phyloP scores from a whole-genome alignment of 2,113 vertebrate genomes.

The Plectropomus leopardus region DNA sequence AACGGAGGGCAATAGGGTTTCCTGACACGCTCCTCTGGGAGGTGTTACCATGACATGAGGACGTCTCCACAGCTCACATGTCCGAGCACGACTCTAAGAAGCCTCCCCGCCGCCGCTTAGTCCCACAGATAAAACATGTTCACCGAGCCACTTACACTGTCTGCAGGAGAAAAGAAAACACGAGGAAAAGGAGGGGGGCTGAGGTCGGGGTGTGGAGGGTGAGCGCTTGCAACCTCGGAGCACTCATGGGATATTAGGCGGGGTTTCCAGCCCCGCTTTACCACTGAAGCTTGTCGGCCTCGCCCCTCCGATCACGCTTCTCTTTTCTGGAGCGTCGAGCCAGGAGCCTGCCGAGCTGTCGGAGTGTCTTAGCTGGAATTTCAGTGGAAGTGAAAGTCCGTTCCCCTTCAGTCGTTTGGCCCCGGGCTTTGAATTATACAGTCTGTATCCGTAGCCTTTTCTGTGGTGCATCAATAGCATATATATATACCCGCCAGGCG shows the following conservation, averaged over 20 bases:
- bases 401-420: conserved; percentile 75
- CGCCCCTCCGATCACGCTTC: conserved; percentile 63
- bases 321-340: conserved; percentile 57
- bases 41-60: conserved; percentile 63
- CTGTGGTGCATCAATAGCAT: conserved; percentile 50
- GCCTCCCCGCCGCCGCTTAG: neutral
- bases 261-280: conserved; percentile 58
- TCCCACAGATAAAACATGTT: conserved; percentile 37
- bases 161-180: conserved; percentile 42
- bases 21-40: conserved; percentile 63
- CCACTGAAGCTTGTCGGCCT: conserved; percentile 77
- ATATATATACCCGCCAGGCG: conserved; percentile 35
- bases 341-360: conserved; percentile 64
- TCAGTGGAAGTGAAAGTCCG: conserved; percentile 71
- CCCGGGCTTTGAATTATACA: conserved; percentile 70
- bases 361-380: conserved; percentile 70
- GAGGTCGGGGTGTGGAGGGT: conserved; percentile 50
- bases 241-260: conserved; percentile 80
- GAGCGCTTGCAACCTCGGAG: conserved; percentile 42
- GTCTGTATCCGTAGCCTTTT: conserved; percentile 62
- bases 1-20: conserved; percentile 38
- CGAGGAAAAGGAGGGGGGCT: conserved; percentile 1
- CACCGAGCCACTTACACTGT: conserved; percentile 13
- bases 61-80: conserved; percentile 48
- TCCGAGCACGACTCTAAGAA: conserved; percentile 36